Base-by-base conservation (phyloP, 2,113 vertebrate species). In the Cervus canadensis region DNA sequence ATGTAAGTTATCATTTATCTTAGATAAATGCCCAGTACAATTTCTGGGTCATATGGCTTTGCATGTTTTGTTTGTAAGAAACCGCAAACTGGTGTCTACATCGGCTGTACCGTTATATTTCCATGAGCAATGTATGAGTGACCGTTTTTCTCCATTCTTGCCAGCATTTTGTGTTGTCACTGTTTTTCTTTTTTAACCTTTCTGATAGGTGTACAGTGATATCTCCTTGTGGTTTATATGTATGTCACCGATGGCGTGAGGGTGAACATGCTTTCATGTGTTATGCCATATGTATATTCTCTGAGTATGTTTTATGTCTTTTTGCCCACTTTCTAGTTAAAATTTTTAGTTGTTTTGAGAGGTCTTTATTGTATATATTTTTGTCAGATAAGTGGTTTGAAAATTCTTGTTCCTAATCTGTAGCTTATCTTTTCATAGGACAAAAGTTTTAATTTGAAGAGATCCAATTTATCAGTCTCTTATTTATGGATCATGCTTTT, bases 301-400 rank as follows among this genome's bases (percentile, higher is more conserved):
- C 36, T 76, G 43, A 52, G 57, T 59, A 64, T 62, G 79, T 82
- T 62, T 50, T 64, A 52, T 62, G 57, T 62, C 54, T 50, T 93
- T 93, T 93, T 76, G n/a, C 19, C n/a, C 30, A 87, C 79, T 91
- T 91, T 62, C 36, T 94, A 94, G 56, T 60, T 86, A 74, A 84
- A 84, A 14, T 59, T 52, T 62, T 87, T 94, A 62, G 19, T 64
- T 87, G 4, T 62, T 81, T 93, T 45, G 15, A 76, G 36, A 92
- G 40, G 57, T 93, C 52, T 93, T 85, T 48, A 45, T 56, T 56
- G 3, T 57, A 28, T 50, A 23, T 78, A 16, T 74, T 52, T 59
- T 93, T 93, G 54, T 52, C 43, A 60, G 83, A 52, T 87, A 87
- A 25, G 25, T 40, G 33, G 43, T 78, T 87, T 60, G 23, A 17